Evolutionary conservation across 1,140 invertebrate species (phyloP).

Genomic region (Oscheius sp.): DNA sequence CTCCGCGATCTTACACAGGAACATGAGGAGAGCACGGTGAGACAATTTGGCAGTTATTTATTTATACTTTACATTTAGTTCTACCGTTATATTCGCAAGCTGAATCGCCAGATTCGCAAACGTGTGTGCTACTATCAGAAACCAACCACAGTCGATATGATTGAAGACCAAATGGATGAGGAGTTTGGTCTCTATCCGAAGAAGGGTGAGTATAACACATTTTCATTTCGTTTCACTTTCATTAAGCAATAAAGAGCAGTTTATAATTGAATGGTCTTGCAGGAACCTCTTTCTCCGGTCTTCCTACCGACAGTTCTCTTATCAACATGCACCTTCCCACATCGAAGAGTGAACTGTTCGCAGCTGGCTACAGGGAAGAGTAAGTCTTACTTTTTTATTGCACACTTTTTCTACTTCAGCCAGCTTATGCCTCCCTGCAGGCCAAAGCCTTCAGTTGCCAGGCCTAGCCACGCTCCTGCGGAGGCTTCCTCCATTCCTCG

Average conservation of each 20-base stretch:
- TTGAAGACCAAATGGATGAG: background rate
- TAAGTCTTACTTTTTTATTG: background rate
- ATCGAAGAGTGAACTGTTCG: background rate
- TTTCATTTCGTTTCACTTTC: no score
- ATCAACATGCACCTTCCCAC: background rate
- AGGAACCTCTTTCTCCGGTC: background rate
- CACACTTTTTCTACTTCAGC: background rate
- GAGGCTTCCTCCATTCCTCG: background rate
- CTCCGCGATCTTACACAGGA: background rate
- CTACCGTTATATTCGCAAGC: background rate
- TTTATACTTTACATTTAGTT: background rate
- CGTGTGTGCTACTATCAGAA: background rate
- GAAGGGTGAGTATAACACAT: no score
- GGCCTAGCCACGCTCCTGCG: background rate
- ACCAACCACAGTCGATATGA: background rate
- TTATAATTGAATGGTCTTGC: no score
- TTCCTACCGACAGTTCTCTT: background rate
- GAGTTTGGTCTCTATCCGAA: background rate
- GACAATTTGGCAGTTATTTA: background rate
- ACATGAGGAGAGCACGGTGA: background rate
- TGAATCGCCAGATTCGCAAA: background rate
- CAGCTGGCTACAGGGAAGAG: background rate
- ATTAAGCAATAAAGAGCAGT: no score
- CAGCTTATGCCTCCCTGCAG: background rate
- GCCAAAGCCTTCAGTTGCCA: background rate